These are phyloP conservation scores for Sciaenops ocellatus DNA, from an alignment of 2,797 vertebrate genomes.

Conservation along the genomic window DNA sequence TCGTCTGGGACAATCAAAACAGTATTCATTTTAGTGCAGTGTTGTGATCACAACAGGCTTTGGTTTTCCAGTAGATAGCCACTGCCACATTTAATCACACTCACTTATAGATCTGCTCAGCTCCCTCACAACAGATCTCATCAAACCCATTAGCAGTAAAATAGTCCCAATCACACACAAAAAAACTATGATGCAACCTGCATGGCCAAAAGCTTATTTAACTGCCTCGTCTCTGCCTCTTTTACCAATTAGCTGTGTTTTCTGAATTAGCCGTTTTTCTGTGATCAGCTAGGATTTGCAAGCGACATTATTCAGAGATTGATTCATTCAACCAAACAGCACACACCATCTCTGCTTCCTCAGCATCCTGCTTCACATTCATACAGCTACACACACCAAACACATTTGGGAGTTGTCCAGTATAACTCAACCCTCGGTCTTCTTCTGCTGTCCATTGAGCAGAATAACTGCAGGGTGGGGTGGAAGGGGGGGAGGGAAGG, in stretches of 20 bases:
- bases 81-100: constrained; percentile 45
- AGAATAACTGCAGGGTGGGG: constrained; percentile 2
- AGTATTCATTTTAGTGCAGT: constrained; percentile 37
- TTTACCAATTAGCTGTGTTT: constrained; percentile 35
- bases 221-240: neutral
- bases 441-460: constrained; percentile 20
- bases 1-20: constrained; percentile 44
- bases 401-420: constrained; percentile 28
- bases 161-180: neutral
- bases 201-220: neutral
- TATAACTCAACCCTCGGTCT: neutral
- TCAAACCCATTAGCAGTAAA: constrained; percentile 35
- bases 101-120: constrained; percentile 22
- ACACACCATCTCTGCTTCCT: constrained; percentile 14
- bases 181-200: neutral
- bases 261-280: constrained; percentile 34
- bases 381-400: neutral
- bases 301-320: constrained; percentile 40
- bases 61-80: constrained; percentile 38
- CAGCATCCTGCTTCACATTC: constrained; percentile 26
- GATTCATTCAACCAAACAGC: constrained; percentile 43
- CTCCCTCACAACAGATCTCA: constrained; percentile 16
- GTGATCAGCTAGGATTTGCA: constrained; percentile 45
- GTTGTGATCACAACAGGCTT: constrained; percentile 29
- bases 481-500: too few relatives aligned